phyloP scores from a whole-genome alignment of 2,113 vertebrate genomes.

The Brachyistius frenatus region DNA sequence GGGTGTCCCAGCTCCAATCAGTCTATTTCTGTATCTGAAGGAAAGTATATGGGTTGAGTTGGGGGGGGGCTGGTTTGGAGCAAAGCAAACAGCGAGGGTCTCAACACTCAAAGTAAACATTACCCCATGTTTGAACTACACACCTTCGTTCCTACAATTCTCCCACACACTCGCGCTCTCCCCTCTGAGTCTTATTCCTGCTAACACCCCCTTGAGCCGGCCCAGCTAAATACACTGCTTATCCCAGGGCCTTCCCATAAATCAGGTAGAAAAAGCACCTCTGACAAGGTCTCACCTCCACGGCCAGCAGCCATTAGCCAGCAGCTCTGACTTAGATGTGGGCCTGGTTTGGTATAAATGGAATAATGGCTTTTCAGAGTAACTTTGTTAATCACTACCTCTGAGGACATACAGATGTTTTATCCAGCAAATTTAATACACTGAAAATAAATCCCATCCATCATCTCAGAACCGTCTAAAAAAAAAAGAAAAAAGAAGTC shows the following conservation, averaged over 20 bases:
- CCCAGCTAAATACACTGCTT: slow-evolving; percentile 78
- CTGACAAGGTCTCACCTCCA: slow-evolving; percentile 76
- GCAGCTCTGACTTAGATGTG: slow-evolving; percentile 51
- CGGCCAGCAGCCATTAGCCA: slow-evolving; percentile 44
- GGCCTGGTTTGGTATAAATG: slow-evolving; percentile 47
- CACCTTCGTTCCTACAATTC: slow-evolving; percentile 75
- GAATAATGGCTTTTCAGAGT: slow-evolving; percentile 43
- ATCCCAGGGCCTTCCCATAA: slow-evolving; percentile 74
- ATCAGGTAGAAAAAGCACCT: slow-evolving; percentile 78
- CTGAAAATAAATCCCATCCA: slow-evolving; percentile 48
- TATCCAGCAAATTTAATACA: slow-evolving; percentile 28
- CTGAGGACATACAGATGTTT: slow-evolving; percentile 33
- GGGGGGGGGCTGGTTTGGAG: slow-evolving; percentile 51
- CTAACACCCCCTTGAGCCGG: slow-evolving; percentile 64
- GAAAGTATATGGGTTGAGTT: slow-evolving; percentile 62
- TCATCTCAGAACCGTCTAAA: not conserved
- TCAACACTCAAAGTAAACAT: slow-evolving; percentile 82
- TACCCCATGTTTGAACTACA: slow-evolving; percentile 84
- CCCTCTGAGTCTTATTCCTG: slow-evolving; percentile 65
- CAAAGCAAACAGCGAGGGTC: slow-evolving; percentile 81
- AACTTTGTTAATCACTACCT: slow-evolving; percentile 46
- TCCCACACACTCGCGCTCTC: slow-evolving; percentile 72
- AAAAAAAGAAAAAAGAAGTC: slow-evolving; percentile 13
- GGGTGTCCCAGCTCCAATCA: slow-evolving; percentile 69
- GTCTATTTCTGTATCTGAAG: slow-evolving; percentile 77